Evolutionary conservation across 2,888 invertebrate species (phyloP), one percentile per base, ranked within the genome.

Genomic region (Morinoia aosen): DNA sequence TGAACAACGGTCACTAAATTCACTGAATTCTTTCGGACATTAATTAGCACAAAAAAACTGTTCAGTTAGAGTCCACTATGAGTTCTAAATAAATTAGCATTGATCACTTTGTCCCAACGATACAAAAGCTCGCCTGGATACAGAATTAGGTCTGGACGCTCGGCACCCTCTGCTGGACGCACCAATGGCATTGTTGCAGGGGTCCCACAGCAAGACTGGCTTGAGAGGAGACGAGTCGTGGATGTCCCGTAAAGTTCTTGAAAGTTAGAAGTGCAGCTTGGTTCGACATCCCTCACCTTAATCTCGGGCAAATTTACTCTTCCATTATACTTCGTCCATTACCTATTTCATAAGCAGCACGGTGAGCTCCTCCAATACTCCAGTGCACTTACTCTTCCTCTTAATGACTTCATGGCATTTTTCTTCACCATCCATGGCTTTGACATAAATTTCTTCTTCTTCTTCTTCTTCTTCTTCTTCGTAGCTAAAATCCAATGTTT

Each of bases 71-170:
- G 40, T 90, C 90, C 48, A 90, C 48, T 12, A 90, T 33, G 19
- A 40, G 90, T 90, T 90, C 90, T 39, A 40, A 48, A 90, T 90
- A 16, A 90, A 40, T 39, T 14, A 90, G 48, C 40, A 90, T 90
- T 90, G 40, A 39, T 48, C 90, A 90, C 90, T 40, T 39, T 90
- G 40, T 90, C 39, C 40, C 3, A 90, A 90, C 76, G 76, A 90
- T 90, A n/a, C 88, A 88, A n/a, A 90, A 90, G 90, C 39, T 90
- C 90, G 48, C 12, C 90, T 40, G 39, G 76, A 76, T 76, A 76
- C 76, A 76, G 76, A 76, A 76, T 19, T 61, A 12, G 61, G 16
- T 16, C 25, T 19, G 8, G 25, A 76, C 76, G 76, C 76, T 76
- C 76, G 25, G 25, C 76, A 76, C 33, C 33, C 25, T 25, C 76